phyloP scores from a whole-genome alignment of 2,113 vertebrate genomes.

The Chauna torquata region DNA sequence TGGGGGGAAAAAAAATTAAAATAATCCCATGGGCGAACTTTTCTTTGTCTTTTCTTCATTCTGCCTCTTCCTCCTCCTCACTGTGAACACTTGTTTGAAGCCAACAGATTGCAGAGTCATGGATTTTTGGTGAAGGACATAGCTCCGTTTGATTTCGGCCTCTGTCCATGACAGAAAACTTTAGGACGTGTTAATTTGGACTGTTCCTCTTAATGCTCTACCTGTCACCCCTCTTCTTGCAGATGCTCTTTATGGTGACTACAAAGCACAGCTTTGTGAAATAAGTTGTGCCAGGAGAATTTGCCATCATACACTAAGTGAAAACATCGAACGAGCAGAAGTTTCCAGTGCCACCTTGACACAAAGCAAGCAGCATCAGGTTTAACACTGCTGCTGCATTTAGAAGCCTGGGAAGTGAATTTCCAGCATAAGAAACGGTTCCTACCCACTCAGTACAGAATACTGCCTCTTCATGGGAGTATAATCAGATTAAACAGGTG shows the following conservation, averaged over 20 bases:
- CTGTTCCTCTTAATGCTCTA: neutral
- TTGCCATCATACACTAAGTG: neutral
- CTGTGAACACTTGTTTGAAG: neutral
- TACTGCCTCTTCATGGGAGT: neutral
- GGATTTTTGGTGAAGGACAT: neutral
- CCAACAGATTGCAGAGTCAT: neutral
- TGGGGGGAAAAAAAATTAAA: neutral
- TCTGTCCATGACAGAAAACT: neutral
- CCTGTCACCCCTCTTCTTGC: neutral
- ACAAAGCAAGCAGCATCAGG: neutral
- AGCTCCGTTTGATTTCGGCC: neutral
- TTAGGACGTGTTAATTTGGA: neutral
- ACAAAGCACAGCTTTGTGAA: neutral
- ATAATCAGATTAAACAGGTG: neutral
- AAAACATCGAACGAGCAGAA: neutral
- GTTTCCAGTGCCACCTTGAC: neutral
- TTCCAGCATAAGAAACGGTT: neutral
- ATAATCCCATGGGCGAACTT: neutral
- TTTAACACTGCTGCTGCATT: neutral
- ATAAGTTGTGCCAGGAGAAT: neutral
- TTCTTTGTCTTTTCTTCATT: neutral
- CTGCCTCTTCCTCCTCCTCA: neutral
- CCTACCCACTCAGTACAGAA: neutral
- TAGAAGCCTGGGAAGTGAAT: neutral
- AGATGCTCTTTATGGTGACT: neutral